Evolutionary conservation across 1,140 invertebrate species (phyloP).

Genomic region (Cydia pomonella): DNA sequence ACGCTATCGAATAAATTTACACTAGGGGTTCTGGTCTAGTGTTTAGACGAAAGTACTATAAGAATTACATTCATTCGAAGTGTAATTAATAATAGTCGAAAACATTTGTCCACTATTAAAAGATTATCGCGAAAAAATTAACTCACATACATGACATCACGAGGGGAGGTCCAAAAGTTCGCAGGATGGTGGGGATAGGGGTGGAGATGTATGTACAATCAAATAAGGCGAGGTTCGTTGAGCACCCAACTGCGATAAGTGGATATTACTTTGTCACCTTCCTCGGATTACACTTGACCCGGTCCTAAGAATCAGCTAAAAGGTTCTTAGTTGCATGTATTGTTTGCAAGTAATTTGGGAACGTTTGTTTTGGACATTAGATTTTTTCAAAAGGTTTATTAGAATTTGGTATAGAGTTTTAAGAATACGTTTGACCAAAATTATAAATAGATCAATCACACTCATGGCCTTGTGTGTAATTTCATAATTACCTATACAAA

Average conservation of each 20-base stretch:
- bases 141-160: no score
- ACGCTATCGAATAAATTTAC: no score
- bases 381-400: background rate
- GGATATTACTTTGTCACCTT: slow-evolving; percentile 19
- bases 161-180: no score
- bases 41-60: background rate
- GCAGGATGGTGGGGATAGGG: no score
- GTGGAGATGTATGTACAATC: background rate
- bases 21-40: no score
- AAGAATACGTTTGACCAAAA: background rate
- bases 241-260: slow-evolving; percentile 14
- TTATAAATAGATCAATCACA: background rate
- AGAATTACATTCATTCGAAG: background rate
- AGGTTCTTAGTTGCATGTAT: background rate
- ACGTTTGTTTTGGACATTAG: background rate
- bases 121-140: no score
- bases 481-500: no score
- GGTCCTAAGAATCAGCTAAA: slow-evolving; percentile 2
- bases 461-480: no score
- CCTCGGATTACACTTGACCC: slow-evolving; percentile 30
- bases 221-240: background rate
- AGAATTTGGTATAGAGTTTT: background rate
- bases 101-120: background rate
- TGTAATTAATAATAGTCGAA: no score
- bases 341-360: background rate